Percentiles rank a stretch among this genome's conserved stretches.
Conservation (phyloP, 2,113 vertebrate species). For the Dolichallabes microphthalmus region DNA sequence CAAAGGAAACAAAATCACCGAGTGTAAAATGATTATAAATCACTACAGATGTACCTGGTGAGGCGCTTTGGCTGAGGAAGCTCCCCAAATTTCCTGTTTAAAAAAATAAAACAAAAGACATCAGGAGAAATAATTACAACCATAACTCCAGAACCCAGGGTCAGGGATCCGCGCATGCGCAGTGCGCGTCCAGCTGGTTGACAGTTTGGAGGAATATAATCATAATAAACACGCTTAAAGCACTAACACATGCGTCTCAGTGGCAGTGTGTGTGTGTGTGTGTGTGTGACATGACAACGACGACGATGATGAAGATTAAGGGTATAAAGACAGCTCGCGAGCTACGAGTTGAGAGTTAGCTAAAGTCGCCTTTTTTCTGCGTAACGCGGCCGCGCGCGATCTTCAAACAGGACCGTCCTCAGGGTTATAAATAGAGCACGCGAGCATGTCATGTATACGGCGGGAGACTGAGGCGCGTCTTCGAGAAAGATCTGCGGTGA, state of each 20-base stretch:
- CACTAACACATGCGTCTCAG: neutral
- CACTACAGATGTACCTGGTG: constrained; percentile 79
- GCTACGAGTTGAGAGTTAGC: neutral
- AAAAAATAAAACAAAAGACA: neutral
- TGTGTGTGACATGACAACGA: too few species aligned
- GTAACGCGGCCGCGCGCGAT: too few species aligned
- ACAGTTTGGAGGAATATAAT: neutral
- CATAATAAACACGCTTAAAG: neutral
- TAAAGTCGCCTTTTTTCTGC: neutral
- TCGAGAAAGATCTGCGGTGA: neutral
- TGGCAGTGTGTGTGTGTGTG: too few species aligned
- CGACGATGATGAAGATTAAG: too few species aligned
- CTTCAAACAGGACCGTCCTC: too few species aligned
- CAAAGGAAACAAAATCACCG: too few species aligned
- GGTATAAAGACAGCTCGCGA: neutral
- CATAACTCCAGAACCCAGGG: neutral
- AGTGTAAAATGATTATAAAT: neutral
- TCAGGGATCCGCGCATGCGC: constrained; percentile 6
- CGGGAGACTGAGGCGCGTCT: too few species aligned
- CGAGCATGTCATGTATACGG: too few species aligned
- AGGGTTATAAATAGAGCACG: too few species aligned
- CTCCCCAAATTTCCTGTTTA: constrained; percentile 93
- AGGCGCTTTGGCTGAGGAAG: constrained; percentile 90
- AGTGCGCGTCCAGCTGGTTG: neutral
- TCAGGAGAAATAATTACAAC: neutral